Evolutionary conservation across 2,797 vertebrate genomes (phyloP).

Genomic region (Coregonus sp.): DNA sequence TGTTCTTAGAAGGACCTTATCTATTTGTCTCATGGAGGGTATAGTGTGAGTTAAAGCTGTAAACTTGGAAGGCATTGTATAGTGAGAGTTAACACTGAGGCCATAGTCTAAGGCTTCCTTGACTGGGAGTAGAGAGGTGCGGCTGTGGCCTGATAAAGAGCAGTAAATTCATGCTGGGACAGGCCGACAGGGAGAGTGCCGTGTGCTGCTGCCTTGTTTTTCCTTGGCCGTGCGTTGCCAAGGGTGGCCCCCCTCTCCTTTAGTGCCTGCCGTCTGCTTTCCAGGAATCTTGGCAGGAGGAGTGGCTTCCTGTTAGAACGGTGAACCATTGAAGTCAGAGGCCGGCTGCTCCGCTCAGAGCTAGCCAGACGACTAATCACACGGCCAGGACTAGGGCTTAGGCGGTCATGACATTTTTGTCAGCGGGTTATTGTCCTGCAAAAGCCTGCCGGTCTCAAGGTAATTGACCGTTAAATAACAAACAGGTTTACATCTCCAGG

Average conservation of each 20-base stretch:
- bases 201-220: slow-evolving; percentile 18
- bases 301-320: slow-evolving; percentile 73
- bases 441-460: no score
- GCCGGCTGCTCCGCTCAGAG: not conserved
- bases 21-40: not conserved
- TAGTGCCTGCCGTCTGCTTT: slow-evolving; percentile 72
- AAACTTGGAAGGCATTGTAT: not conserved
- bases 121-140: not conserved
- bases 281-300: slow-evolving; percentile 78
- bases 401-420: no score
- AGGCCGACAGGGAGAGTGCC: slow-evolving; percentile 19
- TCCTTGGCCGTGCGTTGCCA: not conserved
- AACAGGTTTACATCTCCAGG: no score
- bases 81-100: not conserved
- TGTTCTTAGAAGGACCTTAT: not conserved
- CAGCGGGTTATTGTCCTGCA: no score
- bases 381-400: not conserved
- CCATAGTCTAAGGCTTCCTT: not conserved
- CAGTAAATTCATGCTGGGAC: slow-evolving; percentile 20
- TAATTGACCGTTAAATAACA: no score
- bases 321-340: slow-evolving; percentile 56
- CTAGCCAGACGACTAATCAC: slow-evolving; percentile 13
- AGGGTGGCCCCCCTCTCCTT: not conserved
- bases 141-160: not conserved
- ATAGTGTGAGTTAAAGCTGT: not conserved